These are phyloP conservation scores for Meloe dianella DNA, from an alignment of 2,888 invertebrate genomes.

Conservation along the genomic window DNA sequence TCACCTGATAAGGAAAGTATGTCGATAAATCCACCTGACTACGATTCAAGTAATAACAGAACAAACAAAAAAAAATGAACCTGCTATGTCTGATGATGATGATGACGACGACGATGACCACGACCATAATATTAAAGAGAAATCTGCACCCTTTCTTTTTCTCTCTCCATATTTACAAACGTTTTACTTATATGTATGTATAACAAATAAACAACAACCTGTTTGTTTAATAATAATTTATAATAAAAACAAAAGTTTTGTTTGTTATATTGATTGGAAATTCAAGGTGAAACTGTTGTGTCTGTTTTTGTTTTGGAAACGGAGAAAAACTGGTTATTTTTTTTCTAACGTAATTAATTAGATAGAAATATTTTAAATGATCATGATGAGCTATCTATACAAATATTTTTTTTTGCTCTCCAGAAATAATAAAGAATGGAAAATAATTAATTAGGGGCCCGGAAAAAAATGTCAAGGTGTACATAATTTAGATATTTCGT, in stretches of 20 bases:
- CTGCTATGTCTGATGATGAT: background rate
- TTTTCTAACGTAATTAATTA: background rate
- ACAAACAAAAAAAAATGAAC: background rate
- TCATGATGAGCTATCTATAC: background rate
- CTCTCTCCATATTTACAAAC: background rate
- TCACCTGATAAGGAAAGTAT: background rate
- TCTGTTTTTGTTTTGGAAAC: background rate
- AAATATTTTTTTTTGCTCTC: background rate
- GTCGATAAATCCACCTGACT: background rate
- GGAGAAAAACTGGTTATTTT: too few species aligned
- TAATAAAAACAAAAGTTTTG: background rate
- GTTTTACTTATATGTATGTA: too few species aligned
- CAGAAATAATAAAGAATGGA: background rate
- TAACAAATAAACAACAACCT: background rate
- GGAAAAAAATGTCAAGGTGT: slow-evolving; percentile 7
- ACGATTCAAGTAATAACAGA: background rate
- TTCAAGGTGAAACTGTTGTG: background rate
- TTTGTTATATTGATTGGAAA: background rate
- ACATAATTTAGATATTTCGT: background rate
- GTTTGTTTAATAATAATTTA: background rate
- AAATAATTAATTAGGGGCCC: background rate
- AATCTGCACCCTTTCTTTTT: background rate
- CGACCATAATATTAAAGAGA: background rate
- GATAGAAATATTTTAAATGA: background rate
- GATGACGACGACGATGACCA: too few species aligned